Evolutionary conservation across 2,113 vertebrate genomes (phyloP).

Genomic region (Mohoua ochrocephala): DNA sequence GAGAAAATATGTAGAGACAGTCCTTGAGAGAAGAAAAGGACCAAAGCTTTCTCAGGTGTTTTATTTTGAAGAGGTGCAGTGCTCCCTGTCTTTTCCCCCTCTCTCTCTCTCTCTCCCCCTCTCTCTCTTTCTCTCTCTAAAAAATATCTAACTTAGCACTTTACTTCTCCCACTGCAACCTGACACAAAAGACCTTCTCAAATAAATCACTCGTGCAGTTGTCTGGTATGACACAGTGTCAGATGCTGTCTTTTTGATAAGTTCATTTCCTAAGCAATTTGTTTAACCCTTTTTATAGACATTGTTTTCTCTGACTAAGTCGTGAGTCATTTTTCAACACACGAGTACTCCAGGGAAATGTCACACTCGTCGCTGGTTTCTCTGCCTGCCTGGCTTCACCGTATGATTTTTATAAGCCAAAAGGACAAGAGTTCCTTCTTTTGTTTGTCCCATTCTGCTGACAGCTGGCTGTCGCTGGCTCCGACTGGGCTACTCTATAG

Average conservation of each 20-base stretch:
- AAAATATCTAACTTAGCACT: neutral
- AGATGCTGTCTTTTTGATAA: slow-evolving; percentile 66
- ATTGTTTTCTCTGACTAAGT: slow-evolving; percentile 47
- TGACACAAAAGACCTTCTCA: slow-evolving; percentile 59
- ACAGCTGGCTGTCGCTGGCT: neutral
- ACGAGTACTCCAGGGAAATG: slow-evolving; percentile 37
- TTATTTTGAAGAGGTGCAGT: neutral
- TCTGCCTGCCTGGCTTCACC: neutral
- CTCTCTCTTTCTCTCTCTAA: neutral
- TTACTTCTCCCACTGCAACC: slow-evolving; percentile 21
- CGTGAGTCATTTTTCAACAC: slow-evolving; percentile 44
- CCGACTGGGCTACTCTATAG: neutral
- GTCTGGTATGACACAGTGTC: slow-evolving; percentile 51
- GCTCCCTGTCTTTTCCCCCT: neutral
- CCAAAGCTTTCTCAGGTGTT: neutral
- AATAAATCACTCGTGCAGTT: slow-evolving; percentile 46
- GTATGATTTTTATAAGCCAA: neutral
- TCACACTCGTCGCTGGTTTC: neutral
- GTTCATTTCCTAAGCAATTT: slow-evolving; percentile 57
- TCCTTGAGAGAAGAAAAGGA: neutral
- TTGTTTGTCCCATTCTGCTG: neutral
- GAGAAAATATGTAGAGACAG: neutral
- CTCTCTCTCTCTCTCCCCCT: neutral
- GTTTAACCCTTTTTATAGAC: slow-evolving; percentile 59
- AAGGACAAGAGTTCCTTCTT: neutral